A percentile compares a stretch with the other conserved stretches of the same genome.
Conservation (phyloP, 2,888 invertebrate species). For the Plagiodera versicolora region DNA sequence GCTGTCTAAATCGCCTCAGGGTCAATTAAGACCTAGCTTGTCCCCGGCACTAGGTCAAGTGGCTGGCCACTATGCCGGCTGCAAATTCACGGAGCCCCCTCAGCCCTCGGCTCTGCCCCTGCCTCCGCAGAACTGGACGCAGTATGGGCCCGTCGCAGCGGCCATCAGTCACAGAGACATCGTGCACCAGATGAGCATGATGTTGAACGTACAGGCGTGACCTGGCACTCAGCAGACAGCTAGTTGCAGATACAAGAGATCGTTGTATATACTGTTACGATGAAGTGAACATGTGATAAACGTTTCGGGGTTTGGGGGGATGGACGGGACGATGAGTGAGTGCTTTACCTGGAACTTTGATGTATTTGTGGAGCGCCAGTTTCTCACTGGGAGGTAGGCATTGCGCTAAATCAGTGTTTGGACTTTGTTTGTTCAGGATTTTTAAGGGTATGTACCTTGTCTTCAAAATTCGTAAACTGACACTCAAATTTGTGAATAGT, state of each 20-base stretch:
- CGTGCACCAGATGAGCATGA: constrained; percentile 51
- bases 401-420: background rate
- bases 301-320: constrained; percentile 50
- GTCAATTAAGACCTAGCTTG: constrained; percentile 25
- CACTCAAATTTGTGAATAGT: too few relatives aligned
- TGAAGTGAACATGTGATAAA: constrained; percentile 45
- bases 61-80: constrained; percentile 65
- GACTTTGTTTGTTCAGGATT: background rate
- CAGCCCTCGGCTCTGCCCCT: constrained; percentile 71
- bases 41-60: constrained; percentile 50
- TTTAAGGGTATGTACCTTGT: background rate
- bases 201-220: constrained; percentile 56
- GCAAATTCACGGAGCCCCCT: constrained; percentile 72
- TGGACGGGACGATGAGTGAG: constrained; percentile 54
- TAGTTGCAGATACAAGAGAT: constrained; percentile 40
- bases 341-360: constrained; percentile 18
- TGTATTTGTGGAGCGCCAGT: constrained; percentile 22
- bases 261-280: constrained; percentile 47
- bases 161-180: constrained; percentile 45
- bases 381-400: background rate
- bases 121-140: constrained; percentile 74
- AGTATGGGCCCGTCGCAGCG: constrained; percentile 39
- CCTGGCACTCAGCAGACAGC: constrained; percentile 36
- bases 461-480: background rate
- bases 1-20: constrained; percentile 29